Conservation (phyloP, 2,113 vertebrate species). For the Hipposideros armiger region DNA sequence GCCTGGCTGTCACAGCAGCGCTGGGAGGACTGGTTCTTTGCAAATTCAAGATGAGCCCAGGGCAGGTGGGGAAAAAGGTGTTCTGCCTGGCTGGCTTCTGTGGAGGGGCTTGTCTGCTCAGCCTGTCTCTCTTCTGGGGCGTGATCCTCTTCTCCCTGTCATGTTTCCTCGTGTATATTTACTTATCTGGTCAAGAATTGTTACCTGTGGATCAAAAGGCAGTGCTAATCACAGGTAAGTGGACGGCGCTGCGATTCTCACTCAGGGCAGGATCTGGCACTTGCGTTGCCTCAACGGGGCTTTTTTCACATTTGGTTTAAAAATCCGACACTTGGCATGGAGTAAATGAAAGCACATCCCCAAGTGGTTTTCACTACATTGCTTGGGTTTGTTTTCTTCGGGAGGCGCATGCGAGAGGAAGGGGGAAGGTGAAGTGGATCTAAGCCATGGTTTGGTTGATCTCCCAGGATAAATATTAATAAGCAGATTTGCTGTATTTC, state of each 20-base stretch:
- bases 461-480: neutral
- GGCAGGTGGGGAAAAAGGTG: neutral
- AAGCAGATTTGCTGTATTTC: neutral
- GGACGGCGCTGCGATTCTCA: fast-evolving
- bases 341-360: neutral
- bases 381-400: neutral
- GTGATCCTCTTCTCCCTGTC: conserved; percentile 65
- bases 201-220: conserved; percentile 85
- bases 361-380: neutral
- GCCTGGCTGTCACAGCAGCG: fast-evolving
- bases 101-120: conserved; percentile 54
- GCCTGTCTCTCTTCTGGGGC: conserved; percentile 72
- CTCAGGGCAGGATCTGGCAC: neutral
- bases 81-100: conserved; percentile 67
- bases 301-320: neutral
- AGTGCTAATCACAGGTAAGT: conserved; percentile 90
- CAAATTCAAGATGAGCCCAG: neutral
- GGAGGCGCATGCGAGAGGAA: neutral
- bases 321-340: neutral
- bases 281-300: neutral
- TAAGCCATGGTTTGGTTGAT: neutral
- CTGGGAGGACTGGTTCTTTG: conserved; percentile 65
- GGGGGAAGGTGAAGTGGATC: fast-evolving
- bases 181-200: conserved; percentile 41
- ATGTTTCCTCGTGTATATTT: neutral